Percentiles rank a stretch among this genome's conserved stretches.
Conservation (phyloP, 35 echinoderm and acorn worm genomes). For the Chiridota heheva region DNA sequence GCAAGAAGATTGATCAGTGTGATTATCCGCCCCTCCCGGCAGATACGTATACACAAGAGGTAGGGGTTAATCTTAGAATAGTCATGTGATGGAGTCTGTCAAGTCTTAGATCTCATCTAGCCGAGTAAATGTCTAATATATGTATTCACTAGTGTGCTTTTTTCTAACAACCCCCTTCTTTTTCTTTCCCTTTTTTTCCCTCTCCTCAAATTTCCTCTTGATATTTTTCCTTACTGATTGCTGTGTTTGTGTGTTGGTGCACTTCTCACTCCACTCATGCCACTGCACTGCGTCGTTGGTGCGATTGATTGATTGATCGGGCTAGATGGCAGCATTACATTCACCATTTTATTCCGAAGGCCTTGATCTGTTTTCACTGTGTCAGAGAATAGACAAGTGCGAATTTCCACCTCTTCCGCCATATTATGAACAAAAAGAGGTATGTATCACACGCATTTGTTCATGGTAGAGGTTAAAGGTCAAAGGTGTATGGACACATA, state of each 20-base stretch:
- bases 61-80: constrained; percentile 49
- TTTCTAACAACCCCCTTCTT: not conserved
- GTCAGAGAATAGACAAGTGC: constrained; percentile 91
- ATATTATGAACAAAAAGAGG: constrained; percentile 73
- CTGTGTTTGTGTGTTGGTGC: constrained; percentile 36
- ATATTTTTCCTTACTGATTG: constrained; percentile 19
- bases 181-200: constrained; percentile 2
- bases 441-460: constrained; percentile 21
- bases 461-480: not conserved
- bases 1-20: constrained; percentile 99
- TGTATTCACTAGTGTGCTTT: not conserved
- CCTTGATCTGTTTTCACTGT: constrained; percentile 77
- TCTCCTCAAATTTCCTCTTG: not conserved
- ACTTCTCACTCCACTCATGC: constrained; percentile 13
- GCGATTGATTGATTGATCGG: not conserved
- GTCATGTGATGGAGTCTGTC: not conserved
- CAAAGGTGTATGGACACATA: not conserved
- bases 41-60: constrained; percentile 89
- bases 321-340: constrained; percentile 87
- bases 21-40: constrained; percentile 98
- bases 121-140: no score
- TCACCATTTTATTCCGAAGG: constrained; percentile 95
- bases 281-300: not conserved
- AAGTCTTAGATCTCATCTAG: not conserved
- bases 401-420: constrained; percentile 80